phyloP scores from a whole-genome alignment of 1,140 invertebrate genomes.

The Watersipora subatra region DNA sequence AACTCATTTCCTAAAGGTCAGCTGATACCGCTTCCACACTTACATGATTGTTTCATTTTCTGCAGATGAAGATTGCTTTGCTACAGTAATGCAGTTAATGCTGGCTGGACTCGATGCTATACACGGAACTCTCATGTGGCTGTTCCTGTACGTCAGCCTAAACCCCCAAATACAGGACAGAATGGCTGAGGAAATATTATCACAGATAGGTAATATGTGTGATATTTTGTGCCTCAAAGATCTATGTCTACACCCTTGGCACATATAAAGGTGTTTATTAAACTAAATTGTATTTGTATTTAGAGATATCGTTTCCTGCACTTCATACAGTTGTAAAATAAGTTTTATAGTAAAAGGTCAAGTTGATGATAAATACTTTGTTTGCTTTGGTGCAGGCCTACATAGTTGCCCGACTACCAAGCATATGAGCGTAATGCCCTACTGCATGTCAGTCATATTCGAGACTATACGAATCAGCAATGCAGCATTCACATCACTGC shows the following conservation, averaged over 20 bases:
- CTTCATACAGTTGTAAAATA: too few species aligned
- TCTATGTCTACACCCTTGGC: too few species aligned
- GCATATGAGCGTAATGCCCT: neutral
- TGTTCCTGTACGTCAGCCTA: neutral
- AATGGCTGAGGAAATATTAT: neutral
- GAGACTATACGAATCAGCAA: neutral
- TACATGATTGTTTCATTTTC: neutral
- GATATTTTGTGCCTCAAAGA: too few species aligned
- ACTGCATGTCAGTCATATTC: neutral
- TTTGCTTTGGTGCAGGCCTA: too few species aligned
- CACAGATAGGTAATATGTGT: neutral
- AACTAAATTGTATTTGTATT: too few species aligned
- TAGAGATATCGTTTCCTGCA: too few species aligned
- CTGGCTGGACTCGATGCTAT: neutral
- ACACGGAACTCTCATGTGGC: neutral
- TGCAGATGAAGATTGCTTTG: neutral
- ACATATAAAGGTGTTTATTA: too few species aligned
- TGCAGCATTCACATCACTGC: neutral
- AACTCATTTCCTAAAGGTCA: too few species aligned
- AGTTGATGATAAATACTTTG: too few species aligned
- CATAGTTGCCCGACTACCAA: too few species aligned
- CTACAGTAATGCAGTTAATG: neutral
- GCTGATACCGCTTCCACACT: too few species aligned
- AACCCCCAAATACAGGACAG: neutral
- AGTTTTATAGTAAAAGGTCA: too few species aligned